These are phyloP conservation scores for Pocillopora grandis DNA, from an alignment of 92 coral and sea anemone species.

Conservation along the genomic window DNA sequence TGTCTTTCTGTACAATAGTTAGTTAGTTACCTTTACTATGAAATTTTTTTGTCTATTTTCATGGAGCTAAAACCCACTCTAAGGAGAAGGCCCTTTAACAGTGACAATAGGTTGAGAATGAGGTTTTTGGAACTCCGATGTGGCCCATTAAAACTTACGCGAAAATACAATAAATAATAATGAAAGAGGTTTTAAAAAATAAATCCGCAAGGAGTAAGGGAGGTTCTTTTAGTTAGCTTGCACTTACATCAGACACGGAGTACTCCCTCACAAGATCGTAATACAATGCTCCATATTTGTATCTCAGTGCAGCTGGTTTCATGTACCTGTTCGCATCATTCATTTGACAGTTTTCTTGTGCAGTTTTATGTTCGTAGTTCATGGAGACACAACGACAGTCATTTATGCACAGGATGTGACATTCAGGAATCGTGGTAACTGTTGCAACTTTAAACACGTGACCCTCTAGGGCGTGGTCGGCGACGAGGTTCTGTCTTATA, in stretches of 20 bases:
- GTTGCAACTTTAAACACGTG: background rate
- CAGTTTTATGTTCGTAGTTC: background rate
- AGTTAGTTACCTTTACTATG: too few species aligned
- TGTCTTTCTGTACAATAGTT: too few species aligned
- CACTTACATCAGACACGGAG: background rate
- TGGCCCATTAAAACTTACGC: too few species aligned
- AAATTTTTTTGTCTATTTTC: too few species aligned
- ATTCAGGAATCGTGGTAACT: background rate
- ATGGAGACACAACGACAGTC: conserved; percentile 14
- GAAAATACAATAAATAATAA: too few species aligned
- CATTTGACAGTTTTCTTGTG: background rate
- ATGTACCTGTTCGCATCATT: conserved; percentile 8
- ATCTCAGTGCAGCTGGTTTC: conserved; percentile 17
- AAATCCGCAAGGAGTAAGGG: background rate
- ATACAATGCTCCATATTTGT: background rate
- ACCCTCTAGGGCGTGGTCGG: conserved; percentile 5
- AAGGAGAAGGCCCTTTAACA: too few species aligned
- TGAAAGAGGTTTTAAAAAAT: background rate
- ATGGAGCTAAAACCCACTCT: too few species aligned
- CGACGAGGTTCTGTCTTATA: conserved; percentile 2
- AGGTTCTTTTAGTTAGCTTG: background rate
- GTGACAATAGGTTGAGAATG: too few species aligned
- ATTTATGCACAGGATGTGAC: background rate
- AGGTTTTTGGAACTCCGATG: too few species aligned
- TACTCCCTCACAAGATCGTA: background rate